Evolutionary conservation across 2,888 invertebrate species (phyloP).

Genomic region (Apotomis capreana): DNA sequence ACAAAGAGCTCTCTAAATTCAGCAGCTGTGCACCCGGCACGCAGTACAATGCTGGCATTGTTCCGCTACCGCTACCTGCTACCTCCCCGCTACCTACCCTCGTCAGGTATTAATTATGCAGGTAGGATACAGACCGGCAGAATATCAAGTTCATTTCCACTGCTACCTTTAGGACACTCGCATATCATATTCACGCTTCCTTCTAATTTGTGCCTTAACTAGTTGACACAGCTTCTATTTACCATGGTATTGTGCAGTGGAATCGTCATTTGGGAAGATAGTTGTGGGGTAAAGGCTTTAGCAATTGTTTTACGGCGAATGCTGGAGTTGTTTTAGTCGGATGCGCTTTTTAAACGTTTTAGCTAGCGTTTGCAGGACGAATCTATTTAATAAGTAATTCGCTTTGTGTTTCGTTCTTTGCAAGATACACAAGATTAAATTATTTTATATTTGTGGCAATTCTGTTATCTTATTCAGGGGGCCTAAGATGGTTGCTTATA

Average conservation of each 20-base stretch:
- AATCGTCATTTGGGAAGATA: background rate
- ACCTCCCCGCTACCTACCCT: conserved; percentile 14
- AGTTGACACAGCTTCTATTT: background rate
- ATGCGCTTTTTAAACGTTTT: conserved; percentile 12
- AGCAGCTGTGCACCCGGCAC: conserved; percentile 28
- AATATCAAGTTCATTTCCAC: conserved; percentile 34
- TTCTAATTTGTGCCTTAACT: background rate
- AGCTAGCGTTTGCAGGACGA: background rate
- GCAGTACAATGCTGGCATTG: conserved; percentile 34
- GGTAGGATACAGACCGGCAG: conserved; percentile 19
- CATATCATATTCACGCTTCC: background rate
- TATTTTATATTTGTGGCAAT: too few species aligned
- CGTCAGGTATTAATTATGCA: conserved; percentile 33
- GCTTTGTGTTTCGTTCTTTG: background rate
- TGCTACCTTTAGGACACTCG: conserved; percentile 7
- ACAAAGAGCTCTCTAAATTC: conserved; percentile 32
- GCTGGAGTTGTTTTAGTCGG: conserved; percentile 18
- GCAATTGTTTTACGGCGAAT: conserved; percentile 25
- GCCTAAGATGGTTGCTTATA: too few species aligned
- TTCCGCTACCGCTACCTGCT: conserved; percentile 9
- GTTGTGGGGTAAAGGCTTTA: conserved; percentile 2
- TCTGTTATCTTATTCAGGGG: too few species aligned
- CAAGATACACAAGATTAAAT: background rate
- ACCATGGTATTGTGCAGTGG: background rate
- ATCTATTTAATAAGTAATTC: conserved; percentile 16